Base-by-base conservation (phyloP, 2,113 vertebrate genomes). In the Chelonoidis abingdonii region DNA sequence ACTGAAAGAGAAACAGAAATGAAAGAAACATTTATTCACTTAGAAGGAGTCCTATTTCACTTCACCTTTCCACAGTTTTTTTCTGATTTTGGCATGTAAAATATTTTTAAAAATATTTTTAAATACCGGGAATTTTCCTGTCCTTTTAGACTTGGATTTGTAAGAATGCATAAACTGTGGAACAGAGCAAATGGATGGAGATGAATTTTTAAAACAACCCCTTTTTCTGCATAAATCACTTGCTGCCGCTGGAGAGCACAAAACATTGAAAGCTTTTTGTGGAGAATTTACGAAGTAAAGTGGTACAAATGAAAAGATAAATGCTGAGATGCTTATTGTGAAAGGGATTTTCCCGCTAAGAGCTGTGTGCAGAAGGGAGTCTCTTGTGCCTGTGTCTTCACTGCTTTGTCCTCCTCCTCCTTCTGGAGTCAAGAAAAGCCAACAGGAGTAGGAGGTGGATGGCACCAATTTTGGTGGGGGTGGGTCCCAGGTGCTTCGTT, bases 1-100 rank as follows among this genome's bases (percentile, higher is more conserved):
- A 97, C 65, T 97, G 91, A 87, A 95, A 96, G 91, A 96, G 89
- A 94, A 95, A 98, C 95, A 44, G 69, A 97, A 97, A 96, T 97
- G 95, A 96, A 92, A 95, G 94, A 95, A 80, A 81, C 76, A 86
- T 94, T 96, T 97, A 95, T 95, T 97, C 78, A 89, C 38, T 88
- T 57, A 94, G 90, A 98, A 95, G 75, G 38, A 93, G 84, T 62
- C 80, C 38, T 78, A 88, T 95, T 97, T 97, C 65, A 75, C 72
- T 80, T 97, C 27, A 89, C 83, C 35, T 95, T 97, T 96, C 84
- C 49, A 1, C 76, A 85, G n/a, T 93, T 95, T 96, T 93, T 59
- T 94, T 87, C 92, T 88, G 25, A n/a, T 94, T 86, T 94, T 93
- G 78, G 65, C 88, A 81, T 54, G 89, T 84, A 87, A 95, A 93